Percentiles rank a stretch among this genome's conserved stretches.
Evolutionary conservation across 2,888 invertebrate species (phyloP).

Genomic region (Cremastobaeus sp.): DNA sequence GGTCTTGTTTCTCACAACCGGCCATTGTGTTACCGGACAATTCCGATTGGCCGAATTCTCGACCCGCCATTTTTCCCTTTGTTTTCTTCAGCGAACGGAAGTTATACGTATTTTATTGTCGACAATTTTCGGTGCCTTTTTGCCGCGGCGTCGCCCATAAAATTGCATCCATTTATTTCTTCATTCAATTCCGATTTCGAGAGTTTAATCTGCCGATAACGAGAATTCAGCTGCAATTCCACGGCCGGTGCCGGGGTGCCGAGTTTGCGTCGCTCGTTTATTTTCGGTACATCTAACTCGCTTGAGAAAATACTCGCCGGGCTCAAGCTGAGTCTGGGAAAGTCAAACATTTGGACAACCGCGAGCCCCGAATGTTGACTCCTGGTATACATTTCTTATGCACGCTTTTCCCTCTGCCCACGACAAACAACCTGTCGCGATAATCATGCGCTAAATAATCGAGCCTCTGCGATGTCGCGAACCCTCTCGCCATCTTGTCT

Average conservation of each 20-base stretch:
- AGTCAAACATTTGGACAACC: constrained; percentile 77
- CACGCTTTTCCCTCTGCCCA: constrained; percentile 66
- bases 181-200: background rate
- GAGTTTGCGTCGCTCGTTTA: constrained; percentile 18
- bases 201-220: too few relatives aligned
- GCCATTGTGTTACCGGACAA: too few relatives aligned
- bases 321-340: constrained; percentile 74
- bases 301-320: constrained; percentile 70
- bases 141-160: too few relatives aligned
- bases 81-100: background rate
- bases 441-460: constrained; percentile 74
- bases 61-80: constrained; percentile 18
- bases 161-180: background rate
- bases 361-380: constrained; percentile 74
- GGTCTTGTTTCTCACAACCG: too few relatives aligned
- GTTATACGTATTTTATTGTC: background rate
- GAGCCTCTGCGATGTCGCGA: too few relatives aligned
- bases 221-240: too few relatives aligned
- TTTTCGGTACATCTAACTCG: constrained; percentile 71
- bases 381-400: constrained; percentile 73
- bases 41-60: constrained; percentile 51
- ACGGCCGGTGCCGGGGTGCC: too few relatives aligned
- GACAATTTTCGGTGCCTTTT: too few relatives aligned
- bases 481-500: too few relatives aligned
- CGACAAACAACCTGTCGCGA: constrained; percentile 77